Evolutionary conservation across 2,888 invertebrate species (phyloP).

Genomic region (Synergus laeviventris): DNA sequence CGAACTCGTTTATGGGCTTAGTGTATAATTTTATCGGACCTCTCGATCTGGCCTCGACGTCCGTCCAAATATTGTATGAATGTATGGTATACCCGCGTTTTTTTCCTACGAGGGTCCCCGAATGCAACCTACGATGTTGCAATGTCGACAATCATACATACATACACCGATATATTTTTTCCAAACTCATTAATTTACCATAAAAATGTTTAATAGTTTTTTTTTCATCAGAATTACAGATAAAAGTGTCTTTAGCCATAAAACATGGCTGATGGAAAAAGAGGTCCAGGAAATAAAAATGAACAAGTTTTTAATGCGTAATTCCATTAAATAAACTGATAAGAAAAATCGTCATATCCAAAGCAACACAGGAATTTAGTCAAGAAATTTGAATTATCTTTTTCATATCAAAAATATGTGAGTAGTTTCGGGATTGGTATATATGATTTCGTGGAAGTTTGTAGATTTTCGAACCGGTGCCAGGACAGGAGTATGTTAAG

Average conservation of each 20-base stretch:
- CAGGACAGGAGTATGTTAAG: constrained; percentile 14
- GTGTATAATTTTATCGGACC: constrained; percentile 73
- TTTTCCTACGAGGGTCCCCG: constrained; percentile 51
- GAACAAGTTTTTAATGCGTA: too few relatives aligned
- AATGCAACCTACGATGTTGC: constrained; percentile 47
- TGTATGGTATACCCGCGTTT: constrained; percentile 52
- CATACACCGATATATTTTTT: constrained; percentile 11
- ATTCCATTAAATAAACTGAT: too few relatives aligned
- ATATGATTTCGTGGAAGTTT: not conserved
- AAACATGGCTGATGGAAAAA: constrained; percentile 12
- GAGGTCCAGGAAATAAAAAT: too few relatives aligned
- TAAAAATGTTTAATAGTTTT: constrained; percentile 3
- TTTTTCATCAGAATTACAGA: not conserved
- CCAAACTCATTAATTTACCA: constrained; percentile 27
- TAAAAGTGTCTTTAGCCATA: constrained; percentile 5
- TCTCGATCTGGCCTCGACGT: constrained; percentile 70
- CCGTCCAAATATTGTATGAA: constrained; percentile 69
- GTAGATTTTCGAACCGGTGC: not conserved
- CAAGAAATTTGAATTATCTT: not conserved
- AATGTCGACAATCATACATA: constrained; percentile 17
- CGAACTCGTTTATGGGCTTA: constrained; percentile 69
- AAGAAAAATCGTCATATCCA: not conserved
- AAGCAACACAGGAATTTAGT: not conserved
- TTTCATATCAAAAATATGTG: not conserved
- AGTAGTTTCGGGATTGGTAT: not conserved